Conservation (phyloP, 2,888 invertebrate species). For the Euphydryas editha region DNA sequence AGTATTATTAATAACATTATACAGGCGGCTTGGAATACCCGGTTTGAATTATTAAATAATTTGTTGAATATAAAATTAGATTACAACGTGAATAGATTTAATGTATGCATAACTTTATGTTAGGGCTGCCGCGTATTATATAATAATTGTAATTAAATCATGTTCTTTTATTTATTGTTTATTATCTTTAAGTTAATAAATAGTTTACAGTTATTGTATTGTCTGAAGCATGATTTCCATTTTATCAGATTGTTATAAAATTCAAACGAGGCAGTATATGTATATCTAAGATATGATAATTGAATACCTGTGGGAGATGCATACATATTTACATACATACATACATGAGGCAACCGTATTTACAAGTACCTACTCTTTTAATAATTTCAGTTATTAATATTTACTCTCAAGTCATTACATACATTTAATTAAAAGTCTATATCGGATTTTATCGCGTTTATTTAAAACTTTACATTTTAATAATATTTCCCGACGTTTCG, state of each 20-base stretch:
- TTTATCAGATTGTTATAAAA: too few species aligned
- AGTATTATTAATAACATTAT: conserved; percentile 20
- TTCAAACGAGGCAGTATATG: too few species aligned
- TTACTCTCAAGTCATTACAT: too few species aligned
- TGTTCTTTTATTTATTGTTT: background rate
- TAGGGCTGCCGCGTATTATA: background rate
- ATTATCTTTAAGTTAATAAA: background rate
- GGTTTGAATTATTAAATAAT: conserved; percentile 16
- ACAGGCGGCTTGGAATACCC: conserved; percentile 32
- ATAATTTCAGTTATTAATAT: too few species aligned
- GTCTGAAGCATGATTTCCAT: background rate
- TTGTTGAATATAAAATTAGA: background rate
- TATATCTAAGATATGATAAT: too few species aligned
- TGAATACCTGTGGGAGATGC: background rate
- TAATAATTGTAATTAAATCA: background rate
- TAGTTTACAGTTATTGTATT: background rate
- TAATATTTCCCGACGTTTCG: too few species aligned
- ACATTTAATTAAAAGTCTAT: too few species aligned
- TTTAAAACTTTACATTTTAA: too few species aligned
- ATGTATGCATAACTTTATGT: background rate
- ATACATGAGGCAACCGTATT: too few species aligned
- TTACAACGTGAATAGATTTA: conserved; percentile 6
- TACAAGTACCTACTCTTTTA: too few species aligned
- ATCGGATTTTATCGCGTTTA: too few species aligned
- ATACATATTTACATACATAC: background rate